phyloP scores from a whole-genome alignment of 2,888 invertebrate genomes.

The Deilephila elpenor region DNA sequence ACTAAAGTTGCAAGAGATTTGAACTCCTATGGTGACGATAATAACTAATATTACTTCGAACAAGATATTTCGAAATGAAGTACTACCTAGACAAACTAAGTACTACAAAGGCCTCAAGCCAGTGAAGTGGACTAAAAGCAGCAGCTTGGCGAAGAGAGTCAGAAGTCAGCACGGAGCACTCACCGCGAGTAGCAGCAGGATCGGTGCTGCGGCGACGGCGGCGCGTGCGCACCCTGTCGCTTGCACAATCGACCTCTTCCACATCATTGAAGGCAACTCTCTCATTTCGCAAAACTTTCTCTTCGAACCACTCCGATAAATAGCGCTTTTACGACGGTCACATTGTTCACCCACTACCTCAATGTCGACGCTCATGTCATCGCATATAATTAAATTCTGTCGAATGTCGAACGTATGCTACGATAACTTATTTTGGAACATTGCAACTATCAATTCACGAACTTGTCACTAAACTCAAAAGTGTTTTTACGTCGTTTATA shows the following conservation, averaged over 20 bases:
- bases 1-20: too few relatives aligned
- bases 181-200: slow-evolving; percentile 61
- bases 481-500: neutral
- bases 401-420: slow-evolving; percentile 30
- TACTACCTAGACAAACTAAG: neutral
- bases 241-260: slow-evolving; percentile 84
- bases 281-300: slow-evolving; percentile 83
- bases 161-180: slow-evolving; percentile 45
- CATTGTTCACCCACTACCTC: slow-evolving; percentile 56
- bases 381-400: slow-evolving; percentile 39
- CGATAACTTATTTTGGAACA: slow-evolving; percentile 39
- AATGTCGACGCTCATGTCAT: slow-evolving; percentile 59
- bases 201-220: slow-evolving; percentile 58
- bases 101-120: neutral
- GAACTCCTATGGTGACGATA: too few relatives aligned
- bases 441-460: slow-evolving; percentile 32
- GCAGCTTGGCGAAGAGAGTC: neutral
- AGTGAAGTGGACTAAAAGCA: neutral
- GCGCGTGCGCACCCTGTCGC: slow-evolving; percentile 59
- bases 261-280: slow-evolving; percentile 82
- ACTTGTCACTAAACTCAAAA: slow-evolving; percentile 1
- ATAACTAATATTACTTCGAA: too few relatives aligned
- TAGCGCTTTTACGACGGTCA: slow-evolving; percentile 47
- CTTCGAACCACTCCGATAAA: slow-evolving; percentile 63
- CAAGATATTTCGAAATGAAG: too few relatives aligned